These are phyloP conservation scores for Coendou prehensilis DNA, from an alignment of 2,797 vertebrate species.

Conservation along the genomic window DNA sequence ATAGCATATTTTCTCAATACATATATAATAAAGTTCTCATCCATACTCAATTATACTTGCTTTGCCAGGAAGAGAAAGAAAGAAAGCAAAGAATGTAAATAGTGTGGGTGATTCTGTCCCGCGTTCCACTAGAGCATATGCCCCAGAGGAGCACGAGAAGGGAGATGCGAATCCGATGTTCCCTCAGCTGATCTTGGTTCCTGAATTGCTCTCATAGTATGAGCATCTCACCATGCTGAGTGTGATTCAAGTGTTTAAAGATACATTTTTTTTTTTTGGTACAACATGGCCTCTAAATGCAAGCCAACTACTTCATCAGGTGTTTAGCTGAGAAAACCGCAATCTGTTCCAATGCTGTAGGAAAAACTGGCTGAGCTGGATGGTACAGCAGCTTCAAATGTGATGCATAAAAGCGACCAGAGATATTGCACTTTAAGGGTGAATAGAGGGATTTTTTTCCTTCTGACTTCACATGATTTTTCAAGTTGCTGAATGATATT, in stretches of 20 bases:
- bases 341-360: constrained; percentile 80
- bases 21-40: constrained; percentile 74
- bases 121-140: constrained; percentile 80
- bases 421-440: constrained; percentile 23
- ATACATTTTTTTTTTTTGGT: constrained; percentile 60
- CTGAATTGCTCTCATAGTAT: constrained; percentile 77
- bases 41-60: constrained; percentile 70
- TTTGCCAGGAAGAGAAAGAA: constrained; percentile 79
- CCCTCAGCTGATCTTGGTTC: constrained; percentile 73
- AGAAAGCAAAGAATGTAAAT: constrained; percentile 81
- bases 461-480: constrained; percentile 49
- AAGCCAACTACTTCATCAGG: constrained; percentile 85
- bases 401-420: constrained; percentile 62
- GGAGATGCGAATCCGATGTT: constrained; percentile 74
- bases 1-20: constrained; percentile 70
- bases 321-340: constrained; percentile 84
- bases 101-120: constrained; percentile 82
- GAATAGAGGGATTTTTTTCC: not conserved
- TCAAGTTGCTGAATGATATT: not conserved
- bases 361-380: constrained; percentile 82
- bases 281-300: constrained; percentile 81
- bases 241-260: constrained; percentile 85
- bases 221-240: constrained; percentile 78
- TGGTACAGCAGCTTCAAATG: constrained; percentile 55
- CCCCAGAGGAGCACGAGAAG: constrained; percentile 62